phyloP scores from a whole-genome alignment of 2,113 vertebrate species.

The Pelvicachromis taeniatus region DNA sequence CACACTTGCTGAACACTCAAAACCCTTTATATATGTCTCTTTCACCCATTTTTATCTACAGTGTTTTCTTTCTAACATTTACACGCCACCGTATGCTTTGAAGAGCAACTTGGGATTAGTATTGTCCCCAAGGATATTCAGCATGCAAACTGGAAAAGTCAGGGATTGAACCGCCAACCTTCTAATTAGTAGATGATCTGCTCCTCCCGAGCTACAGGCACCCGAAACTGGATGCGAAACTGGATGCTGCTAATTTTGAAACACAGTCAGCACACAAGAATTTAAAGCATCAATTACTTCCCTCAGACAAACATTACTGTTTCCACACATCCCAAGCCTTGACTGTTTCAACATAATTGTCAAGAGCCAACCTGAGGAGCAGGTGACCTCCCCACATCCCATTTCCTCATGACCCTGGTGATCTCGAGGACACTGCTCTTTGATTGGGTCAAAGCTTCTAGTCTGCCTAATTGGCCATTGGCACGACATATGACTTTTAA shows the following conservation, averaged over 20 bases:
- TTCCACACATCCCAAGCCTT: background rate
- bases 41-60: background rate
- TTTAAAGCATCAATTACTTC: background rate
- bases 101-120: background rate
- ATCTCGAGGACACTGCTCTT: background rate
- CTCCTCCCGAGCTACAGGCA: background rate
- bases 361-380: background rate
- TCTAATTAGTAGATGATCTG: background rate
- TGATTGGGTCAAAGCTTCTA: constrained; percentile 11
- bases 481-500: constrained; percentile 36
- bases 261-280: background rate
- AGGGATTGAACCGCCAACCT: background rate
- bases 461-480: constrained; percentile 49
- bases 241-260: background rate
- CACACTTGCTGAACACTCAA: background rate
- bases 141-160: background rate
- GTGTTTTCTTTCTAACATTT: background rate
- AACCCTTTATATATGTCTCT: background rate
- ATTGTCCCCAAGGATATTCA: background rate
- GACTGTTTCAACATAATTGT: background rate
- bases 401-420: background rate
- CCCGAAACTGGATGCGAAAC: background rate
- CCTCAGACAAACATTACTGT: background rate
- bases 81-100: background rate
- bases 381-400: background rate